Evolutionary conservation across 2,888 invertebrate genomes (phyloP), one percentile per base, ranked within the genome.

Genomic region (Nephrotoma appendiculata): DNA sequence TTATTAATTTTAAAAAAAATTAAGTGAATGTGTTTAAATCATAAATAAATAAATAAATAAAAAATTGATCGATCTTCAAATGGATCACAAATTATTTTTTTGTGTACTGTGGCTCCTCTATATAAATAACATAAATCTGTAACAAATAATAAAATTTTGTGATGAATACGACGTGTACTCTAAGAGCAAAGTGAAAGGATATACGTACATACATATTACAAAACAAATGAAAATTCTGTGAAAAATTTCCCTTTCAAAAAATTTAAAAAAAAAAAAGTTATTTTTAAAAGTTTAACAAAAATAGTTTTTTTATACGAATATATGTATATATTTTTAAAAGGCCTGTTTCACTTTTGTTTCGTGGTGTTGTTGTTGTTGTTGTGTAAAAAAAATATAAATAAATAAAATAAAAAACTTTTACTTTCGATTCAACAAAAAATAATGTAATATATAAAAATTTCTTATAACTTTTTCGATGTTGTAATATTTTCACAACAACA

Each of bases 401-500:
- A 71, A 71, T 9, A 31, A 31, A 31, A 31, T 31, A 31, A 31
- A 31, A 84, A 84, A 84, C 84, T 84, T 84, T 84, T 84, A 84
- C 84, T 84, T 84, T 84, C 84, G 42, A 84, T 84, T 42, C n/a
- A 42, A 52, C 6, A 15, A 15, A 52, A 71, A 71, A 71, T 31
- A 31, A 31, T 31, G 31, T 31, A 31, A 31, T 31, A 31, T 31
- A 31, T 31, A 71, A 31, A 71, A 71, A 71, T 71, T 71, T 71
- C 71, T 71, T 71, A 71, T 71, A 71, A 84, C 41, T 41, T 84
- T 84, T 84, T 84, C 43, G 84, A 84, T 84, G 84, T 84, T 84
- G 84, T 84, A 84, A 84, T 84, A 42, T 84, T 43, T 42, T 42
- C 84, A 71, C 84, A 84, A 84, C 84, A 84, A 84, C 84, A 84